Percentiles rank a stretch among this genome's conserved stretches.
Conservation (phyloP, 2,888 invertebrate species). For the Diaprepes abbreviatus region DNA sequence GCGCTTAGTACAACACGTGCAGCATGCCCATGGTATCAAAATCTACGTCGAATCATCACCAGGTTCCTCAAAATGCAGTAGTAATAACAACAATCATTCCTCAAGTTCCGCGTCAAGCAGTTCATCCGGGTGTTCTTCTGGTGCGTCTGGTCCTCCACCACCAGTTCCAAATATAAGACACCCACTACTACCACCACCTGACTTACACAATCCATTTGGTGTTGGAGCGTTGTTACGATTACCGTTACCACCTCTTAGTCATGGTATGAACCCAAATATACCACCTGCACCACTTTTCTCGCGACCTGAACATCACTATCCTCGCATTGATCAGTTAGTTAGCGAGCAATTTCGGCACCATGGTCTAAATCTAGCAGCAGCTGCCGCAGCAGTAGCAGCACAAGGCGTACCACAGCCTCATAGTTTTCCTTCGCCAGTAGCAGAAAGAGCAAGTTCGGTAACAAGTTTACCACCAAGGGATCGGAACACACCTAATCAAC, state of each 20-base stretch:
- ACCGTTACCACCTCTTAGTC: slow-evolving; percentile 80
- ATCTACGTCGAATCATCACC: slow-evolving; percentile 84
- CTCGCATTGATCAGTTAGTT: slow-evolving; percentile 87
- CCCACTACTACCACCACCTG: slow-evolving; percentile 79
- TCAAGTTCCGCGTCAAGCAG: slow-evolving; percentile 69
- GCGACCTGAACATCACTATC: slow-evolving; percentile 80
- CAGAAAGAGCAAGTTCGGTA: slow-evolving; percentile 72
- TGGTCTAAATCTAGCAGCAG: slow-evolving; percentile 82
- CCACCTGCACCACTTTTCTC: slow-evolving; percentile 82
- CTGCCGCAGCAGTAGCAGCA: slow-evolving; percentile 78
- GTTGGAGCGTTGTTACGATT: slow-evolving; percentile 80
- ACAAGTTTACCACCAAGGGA: slow-evolving; percentile 68
- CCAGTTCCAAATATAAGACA: slow-evolving; percentile 77
- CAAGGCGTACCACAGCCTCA: slow-evolving; percentile 76
- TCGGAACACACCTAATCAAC: slow-evolving; percentile 72
- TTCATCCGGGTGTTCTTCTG: slow-evolving; percentile 70
- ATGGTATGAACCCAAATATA: slow-evolving; percentile 72
- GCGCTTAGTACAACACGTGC: slow-evolving; percentile 95
- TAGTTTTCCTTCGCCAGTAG: slow-evolving; percentile 75
- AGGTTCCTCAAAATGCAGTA: slow-evolving; percentile 61
- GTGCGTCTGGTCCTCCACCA: slow-evolving; percentile 71
- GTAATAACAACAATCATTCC: slow-evolving; percentile 71
- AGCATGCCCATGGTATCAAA: slow-evolving; percentile 93
- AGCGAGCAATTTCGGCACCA: slow-evolving; percentile 87
- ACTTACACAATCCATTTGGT: slow-evolving; percentile 83